phyloP scores from a whole-genome alignment of 2,113 vertebrate genomes.

The Actinemys pallida region DNA sequence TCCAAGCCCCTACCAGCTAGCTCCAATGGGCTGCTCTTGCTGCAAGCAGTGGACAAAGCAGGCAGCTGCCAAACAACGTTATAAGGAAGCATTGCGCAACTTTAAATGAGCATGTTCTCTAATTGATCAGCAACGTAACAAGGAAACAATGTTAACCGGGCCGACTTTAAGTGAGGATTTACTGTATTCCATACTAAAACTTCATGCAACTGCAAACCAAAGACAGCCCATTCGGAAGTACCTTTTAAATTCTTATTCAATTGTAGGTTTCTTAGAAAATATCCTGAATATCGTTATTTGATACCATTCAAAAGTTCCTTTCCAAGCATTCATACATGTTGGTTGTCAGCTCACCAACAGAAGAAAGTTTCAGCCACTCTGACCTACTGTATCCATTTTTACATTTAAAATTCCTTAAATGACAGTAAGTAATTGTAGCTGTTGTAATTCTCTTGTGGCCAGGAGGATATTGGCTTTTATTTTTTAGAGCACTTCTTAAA shows the following conservation, averaged over 20 bases:
- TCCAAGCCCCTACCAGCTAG: no score
- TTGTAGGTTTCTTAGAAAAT: neutral
- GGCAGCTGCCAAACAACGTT: no score
- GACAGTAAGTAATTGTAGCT: neutral
- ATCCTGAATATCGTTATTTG: neutral
- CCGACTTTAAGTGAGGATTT: no score
- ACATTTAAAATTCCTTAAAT: neutral
- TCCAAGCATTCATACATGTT: neutral
- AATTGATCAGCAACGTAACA: no score
- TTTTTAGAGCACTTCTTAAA: neutral
- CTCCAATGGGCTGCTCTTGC: no score
- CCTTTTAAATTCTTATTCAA: neutral
- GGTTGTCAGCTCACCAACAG: neutral
- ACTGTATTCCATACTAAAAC: neutral
- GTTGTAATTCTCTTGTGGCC: neutral
- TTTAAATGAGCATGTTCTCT: no score
- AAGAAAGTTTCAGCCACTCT: rapidly evolving
- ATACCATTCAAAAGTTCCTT: neutral
- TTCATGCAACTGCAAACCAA: neutral
- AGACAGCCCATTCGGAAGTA: neutral
- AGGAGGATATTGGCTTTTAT: neutral
- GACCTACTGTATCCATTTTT: neutral
- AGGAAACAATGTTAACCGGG: no score
- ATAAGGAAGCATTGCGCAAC: no score
- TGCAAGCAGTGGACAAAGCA: no score